These are phyloP conservation scores for Nymphalis io DNA, from an alignment of 1,140 invertebrate genomes.

Conservation along the genomic window DNA sequence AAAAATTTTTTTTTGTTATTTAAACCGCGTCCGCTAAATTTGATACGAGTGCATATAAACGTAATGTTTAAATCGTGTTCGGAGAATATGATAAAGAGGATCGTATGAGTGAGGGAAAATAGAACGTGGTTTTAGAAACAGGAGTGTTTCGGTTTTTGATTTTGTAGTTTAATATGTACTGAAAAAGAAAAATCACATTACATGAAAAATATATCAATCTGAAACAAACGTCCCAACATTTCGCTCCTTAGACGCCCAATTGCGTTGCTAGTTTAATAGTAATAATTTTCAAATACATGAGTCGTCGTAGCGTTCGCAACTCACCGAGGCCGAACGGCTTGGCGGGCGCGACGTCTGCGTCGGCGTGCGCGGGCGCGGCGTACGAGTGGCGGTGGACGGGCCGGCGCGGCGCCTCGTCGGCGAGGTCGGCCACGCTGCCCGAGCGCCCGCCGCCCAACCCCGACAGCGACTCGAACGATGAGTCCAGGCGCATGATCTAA, in stretches of 20 bases:
- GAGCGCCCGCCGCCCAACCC: constrained; percentile 85
- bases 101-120: constrained; percentile 28
- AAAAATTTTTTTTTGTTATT: background rate
- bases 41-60: constrained; percentile 5
- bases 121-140: constrained; percentile 19
- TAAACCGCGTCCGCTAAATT: background rate
- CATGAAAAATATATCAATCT: background rate
- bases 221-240: constrained; percentile 1
- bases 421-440: constrained; percentile 91
- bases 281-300: background rate
- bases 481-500: constrained; percentile 90
- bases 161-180: constrained; percentile 18
- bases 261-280: background rate
- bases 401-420: constrained; percentile 80
- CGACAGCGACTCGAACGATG: constrained; percentile 86
- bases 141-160: constrained; percentile 7
- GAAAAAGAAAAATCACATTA: constrained; percentile 20
- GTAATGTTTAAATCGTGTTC: constrained; percentile 4
- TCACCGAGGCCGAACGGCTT: constrained; percentile 91
- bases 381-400: constrained; percentile 69
- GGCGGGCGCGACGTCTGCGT: constrained; percentile 81
- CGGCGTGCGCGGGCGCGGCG: constrained; percentile 73
- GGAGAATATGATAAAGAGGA: constrained; percentile 23
- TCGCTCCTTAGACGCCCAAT: background rate
- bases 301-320: constrained; percentile 46